Evolutionary conservation across 2,113 vertebrate genomes (phyloP).

Genomic region (Hemiscyllium ocellatum): DNA sequence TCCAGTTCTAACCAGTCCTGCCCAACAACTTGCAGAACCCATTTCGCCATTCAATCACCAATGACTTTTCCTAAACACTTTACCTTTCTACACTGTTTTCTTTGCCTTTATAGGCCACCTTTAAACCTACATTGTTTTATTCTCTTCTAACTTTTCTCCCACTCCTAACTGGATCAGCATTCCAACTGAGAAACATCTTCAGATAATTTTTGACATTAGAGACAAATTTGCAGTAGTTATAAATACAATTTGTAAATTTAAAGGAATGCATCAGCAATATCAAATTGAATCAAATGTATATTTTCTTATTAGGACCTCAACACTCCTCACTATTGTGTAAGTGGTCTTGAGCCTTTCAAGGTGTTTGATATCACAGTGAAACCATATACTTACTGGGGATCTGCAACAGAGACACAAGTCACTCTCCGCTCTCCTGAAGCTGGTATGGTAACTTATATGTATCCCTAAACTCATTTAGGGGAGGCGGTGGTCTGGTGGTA

Average conservation of each 20-base stretch:
- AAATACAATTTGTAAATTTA: neutral
- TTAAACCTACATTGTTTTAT: neutral
- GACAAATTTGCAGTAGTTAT: too few relatives aligned
- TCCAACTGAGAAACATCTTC: neutral
- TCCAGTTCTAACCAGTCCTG: neutral
- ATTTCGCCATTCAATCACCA: neutral
- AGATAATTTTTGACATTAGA: neutral
- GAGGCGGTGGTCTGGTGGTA: slow-evolving; percentile 38
- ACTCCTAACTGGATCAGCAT: slow-evolving; percentile 18
- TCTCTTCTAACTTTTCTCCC: neutral
- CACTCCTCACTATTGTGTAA: neutral
- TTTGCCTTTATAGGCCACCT: neutral
- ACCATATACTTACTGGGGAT: neutral
- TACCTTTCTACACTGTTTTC: neutral
- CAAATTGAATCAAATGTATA: neutral
- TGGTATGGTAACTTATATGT: slow-evolving; percentile 39
- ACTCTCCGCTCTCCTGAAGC: slow-evolving; percentile 26
- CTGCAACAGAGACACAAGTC: slow-evolving; percentile 4
- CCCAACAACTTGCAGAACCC: neutral
- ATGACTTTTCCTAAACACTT: neutral
- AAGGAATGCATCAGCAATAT: neutral
- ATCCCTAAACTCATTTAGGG: slow-evolving; percentile 39
- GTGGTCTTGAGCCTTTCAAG: neutral
- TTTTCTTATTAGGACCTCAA: neutral
- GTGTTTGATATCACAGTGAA: slow-evolving; percentile 37